phyloP scores from a whole-genome alignment of 2,888 invertebrate genomes.

The Drosophila ezoana region DNA sequence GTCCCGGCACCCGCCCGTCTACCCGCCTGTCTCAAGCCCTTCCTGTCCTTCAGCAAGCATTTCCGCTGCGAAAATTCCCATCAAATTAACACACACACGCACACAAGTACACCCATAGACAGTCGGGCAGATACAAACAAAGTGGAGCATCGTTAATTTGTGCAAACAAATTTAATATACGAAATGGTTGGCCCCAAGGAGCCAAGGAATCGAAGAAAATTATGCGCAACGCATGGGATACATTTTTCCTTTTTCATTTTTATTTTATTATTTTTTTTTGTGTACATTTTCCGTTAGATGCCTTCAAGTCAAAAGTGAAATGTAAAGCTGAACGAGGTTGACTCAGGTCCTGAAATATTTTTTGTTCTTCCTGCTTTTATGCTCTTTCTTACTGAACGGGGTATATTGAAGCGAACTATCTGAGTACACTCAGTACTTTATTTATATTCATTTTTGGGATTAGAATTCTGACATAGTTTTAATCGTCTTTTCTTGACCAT shows the following conservation, averaged over 20 bases:
- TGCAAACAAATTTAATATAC: conserved; percentile 64
- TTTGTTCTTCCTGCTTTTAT: conserved; percentile 7
- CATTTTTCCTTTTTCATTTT: conserved; percentile 14
- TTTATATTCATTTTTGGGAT: not conserved
- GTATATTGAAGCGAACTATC: no score
- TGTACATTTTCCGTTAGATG: conserved; percentile 6
- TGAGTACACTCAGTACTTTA: no score
- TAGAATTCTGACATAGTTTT: no score
- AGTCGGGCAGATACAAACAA: conserved; percentile 39
- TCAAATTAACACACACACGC: conserved; percentile 62
- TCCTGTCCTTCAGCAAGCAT: conserved; percentile 53
- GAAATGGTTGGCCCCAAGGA: conserved; percentile 31
- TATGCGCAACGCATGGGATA: conserved; percentile 56
- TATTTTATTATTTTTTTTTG: not conserved
- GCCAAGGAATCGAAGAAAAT: conserved; percentile 49
- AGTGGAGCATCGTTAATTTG: conserved; percentile 74
- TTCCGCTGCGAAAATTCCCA: conserved; percentile 76
- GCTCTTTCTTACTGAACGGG: not conserved
- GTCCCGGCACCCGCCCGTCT: not conserved
- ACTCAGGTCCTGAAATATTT: conserved; percentile 32
- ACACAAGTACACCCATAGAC: conserved; percentile 5
- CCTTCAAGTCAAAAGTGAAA: conserved; percentile 61
- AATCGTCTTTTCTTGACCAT: no score
- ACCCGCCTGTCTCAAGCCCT: conserved; percentile 32
- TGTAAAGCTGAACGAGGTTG: conserved; percentile 43